These are phyloP conservation scores for Sanderia malayensis DNA, from an alignment of 30 jellyfish, hydroid and myxozoan species.

Conservation along the genomic window DNA sequence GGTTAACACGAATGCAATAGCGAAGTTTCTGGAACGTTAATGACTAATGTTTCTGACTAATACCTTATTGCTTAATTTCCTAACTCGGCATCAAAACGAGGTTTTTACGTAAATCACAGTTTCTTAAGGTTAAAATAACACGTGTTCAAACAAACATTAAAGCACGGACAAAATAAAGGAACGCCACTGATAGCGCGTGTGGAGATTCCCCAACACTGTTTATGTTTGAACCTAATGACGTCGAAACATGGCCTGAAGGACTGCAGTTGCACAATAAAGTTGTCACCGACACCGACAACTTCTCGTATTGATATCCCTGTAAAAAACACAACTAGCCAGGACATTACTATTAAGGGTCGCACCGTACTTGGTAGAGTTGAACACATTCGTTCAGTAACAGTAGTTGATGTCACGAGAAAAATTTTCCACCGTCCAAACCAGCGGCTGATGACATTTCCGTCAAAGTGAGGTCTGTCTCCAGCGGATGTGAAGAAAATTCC, in stretches of 20 bases:
- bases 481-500: background rate
- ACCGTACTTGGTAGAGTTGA: conserved; percentile 25
- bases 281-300: conserved; percentile 1
- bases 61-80: no score
- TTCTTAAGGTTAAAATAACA: no score
- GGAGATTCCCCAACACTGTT: no score
- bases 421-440: no score
- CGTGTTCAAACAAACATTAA: no score
- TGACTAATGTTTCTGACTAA: no score
- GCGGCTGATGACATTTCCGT: background rate
- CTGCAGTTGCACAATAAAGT: conserved; percentile 7
- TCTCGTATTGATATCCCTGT: conserved; percentile 13
- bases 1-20: no score
- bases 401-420: conserved; percentile 11
- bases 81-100: no score
- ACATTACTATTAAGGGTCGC: conserved; percentile 23
- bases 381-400: conserved; percentile 31
- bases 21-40: no score
- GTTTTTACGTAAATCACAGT: no score
- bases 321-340: conserved; percentile 22
- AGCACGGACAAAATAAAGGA: no score
- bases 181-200: no score
- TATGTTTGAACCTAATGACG: conserved; percentile 22
- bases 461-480: conserved; percentile 18
- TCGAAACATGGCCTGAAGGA: conserved; percentile 48